Evolutionary conservation across 2,888 invertebrate species (phyloP).

Genomic region (Galerucella calmariensis): DNA sequence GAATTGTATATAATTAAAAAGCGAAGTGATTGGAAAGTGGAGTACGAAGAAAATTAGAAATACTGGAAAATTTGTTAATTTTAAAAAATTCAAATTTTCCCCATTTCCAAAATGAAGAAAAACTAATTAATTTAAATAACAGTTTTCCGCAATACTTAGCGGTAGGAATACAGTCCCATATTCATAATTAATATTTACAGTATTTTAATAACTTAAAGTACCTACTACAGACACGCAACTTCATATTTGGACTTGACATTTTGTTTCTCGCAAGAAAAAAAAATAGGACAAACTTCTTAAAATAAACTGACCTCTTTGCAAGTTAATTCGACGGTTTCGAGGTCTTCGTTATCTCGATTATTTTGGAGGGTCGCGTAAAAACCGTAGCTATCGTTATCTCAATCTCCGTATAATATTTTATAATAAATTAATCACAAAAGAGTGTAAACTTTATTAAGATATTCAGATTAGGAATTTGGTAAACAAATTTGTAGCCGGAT

Average conservation of each 20-base stretch:
- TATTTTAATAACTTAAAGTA: not conserved
- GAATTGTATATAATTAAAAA: too few species aligned
- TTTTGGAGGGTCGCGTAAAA: not conserved
- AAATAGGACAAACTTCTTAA: not conserved
- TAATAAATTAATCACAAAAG: not conserved
- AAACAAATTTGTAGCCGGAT: slow-evolving; percentile 7
- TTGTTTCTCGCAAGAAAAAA: not conserved
- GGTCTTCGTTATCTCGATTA: not conserved
- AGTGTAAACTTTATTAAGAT: not conserved
- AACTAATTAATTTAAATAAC: not conserved
- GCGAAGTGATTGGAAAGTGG: too few species aligned
- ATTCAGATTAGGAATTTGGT: not conserved
- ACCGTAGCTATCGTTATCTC: slow-evolving; percentile 6
- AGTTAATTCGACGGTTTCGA: too few species aligned
- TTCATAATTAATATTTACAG: not conserved
- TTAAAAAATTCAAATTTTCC: too few species aligned
- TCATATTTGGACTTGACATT: not conserved
- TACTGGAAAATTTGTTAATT: too few species aligned
- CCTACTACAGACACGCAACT: not conserved
- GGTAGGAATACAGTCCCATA: not conserved
- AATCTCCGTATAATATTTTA: not conserved
- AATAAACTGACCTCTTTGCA: not conserved
- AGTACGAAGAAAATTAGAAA: too few species aligned
- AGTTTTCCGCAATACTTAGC: not conserved
- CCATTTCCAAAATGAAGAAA: too few species aligned